A percentile compares a stretch with the other conserved stretches of the same genome.
These are phyloP conservation scores for Phania funesta DNA, from an alignment of 2,888 invertebrate species.

Conservation along the genomic window DNA sequence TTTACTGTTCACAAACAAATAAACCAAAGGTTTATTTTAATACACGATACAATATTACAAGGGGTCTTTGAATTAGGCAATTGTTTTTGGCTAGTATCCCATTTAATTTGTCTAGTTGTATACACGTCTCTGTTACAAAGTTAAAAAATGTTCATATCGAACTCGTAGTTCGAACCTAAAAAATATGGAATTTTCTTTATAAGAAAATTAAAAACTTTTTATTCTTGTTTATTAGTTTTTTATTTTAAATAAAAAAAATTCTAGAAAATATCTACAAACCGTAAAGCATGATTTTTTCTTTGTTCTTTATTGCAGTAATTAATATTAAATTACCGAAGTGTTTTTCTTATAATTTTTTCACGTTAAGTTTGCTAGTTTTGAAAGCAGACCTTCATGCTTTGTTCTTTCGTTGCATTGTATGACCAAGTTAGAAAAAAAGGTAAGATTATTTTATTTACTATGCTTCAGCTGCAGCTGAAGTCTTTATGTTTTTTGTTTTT, in stretches of 20 bases:
- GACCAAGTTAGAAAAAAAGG: not conserved
- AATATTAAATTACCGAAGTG: constrained; percentile 55
- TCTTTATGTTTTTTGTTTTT: too few species aligned
- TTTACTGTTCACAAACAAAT: too few species aligned
- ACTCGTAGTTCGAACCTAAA: too few species aligned
- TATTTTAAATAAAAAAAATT: too few species aligned
- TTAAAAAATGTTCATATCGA: too few species aligned
- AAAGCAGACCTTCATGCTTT: constrained; percentile 39
- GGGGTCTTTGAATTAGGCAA: too few species aligned
- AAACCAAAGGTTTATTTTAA: too few species aligned
- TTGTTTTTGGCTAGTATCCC: too few species aligned
- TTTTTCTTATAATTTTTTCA: not conserved
- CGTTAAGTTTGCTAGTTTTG: constrained; percentile 1
- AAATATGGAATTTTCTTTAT: not conserved
- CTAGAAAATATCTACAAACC: not conserved
- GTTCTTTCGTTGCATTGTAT: constrained; percentile 3
- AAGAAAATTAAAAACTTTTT: not conserved
- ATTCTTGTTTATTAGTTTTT: not conserved
- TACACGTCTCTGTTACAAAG: too few species aligned
- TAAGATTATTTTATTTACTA: constrained; percentile 27
- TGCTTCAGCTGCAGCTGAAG: not conserved
- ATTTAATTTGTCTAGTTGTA: too few species aligned
- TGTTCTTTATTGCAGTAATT: constrained; percentile 53
- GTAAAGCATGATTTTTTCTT: not conserved
- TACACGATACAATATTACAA: too few species aligned